Evolutionary conservation across 1,140 invertebrate species (phyloP).

Genomic region (Tyrophagus putrescentiae): DNA sequence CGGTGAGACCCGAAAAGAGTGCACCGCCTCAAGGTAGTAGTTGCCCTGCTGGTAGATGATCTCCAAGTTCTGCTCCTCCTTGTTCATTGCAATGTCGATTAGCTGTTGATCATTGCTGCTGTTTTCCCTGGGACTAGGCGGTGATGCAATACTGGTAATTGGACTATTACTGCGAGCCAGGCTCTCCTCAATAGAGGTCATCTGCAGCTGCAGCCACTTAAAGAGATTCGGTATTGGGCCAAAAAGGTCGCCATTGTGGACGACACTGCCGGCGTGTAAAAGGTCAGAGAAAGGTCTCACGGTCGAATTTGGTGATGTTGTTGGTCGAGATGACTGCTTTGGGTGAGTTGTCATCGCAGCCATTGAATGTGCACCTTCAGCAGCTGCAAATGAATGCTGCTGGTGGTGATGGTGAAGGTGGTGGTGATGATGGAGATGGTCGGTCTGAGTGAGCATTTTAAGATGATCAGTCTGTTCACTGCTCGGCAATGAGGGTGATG

Average conservation of each 20-base stretch:
- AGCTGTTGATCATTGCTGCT: constrained; percentile 27
- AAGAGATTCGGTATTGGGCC: constrained; percentile 17
- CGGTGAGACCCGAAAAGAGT: constrained; percentile 25
- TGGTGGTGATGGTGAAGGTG: too few species aligned
- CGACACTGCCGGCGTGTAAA: neutral
- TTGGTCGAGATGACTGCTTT: neutral
- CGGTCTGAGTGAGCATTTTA: too few species aligned
- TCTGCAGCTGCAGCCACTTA: constrained; percentile 18
- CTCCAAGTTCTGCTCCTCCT: constrained; percentile 37
- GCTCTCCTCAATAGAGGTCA: neutral
- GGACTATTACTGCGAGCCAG: neutral
- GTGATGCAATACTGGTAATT: neutral
- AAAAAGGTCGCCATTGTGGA: constrained; percentile 14
- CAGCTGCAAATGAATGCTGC: too few species aligned
- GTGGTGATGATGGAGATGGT: too few species aligned
- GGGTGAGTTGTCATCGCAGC: too few species aligned
- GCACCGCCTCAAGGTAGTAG: constrained; percentile 34
- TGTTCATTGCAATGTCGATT: constrained; percentile 29
- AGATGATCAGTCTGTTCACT: too few species aligned
- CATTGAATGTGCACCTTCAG: too few species aligned
- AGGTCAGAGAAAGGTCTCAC: neutral
- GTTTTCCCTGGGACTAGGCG: neutral
- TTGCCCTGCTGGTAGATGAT: constrained; percentile 33
- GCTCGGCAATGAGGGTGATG: too few species aligned
- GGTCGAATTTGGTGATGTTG: neutral